A percentile compares a stretch with the other conserved stretches of the same genome.
Conservation (phyloP, 2,113 vertebrate species). For the Urocynchramus pylzowi region DNA sequence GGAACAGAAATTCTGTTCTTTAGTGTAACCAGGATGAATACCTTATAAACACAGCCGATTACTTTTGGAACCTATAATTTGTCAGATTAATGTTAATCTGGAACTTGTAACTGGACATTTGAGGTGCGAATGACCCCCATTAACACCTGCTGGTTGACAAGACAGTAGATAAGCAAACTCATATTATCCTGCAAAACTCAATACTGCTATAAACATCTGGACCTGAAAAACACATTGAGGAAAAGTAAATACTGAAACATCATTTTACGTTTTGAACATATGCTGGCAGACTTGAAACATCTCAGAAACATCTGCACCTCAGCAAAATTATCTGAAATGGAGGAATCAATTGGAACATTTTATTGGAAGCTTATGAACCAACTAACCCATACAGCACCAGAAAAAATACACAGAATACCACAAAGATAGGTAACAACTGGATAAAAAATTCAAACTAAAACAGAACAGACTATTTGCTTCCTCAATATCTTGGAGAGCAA, state of each 20-base stretch:
- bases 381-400: background rate
- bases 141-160: background rate
- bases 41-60: background rate
- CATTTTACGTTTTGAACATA: background rate
- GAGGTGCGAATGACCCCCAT: background rate
- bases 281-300: rapidly evolving
- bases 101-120: background rate
- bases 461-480: background rate
- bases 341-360: background rate
- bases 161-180: background rate
- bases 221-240: background rate
- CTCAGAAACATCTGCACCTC: background rate
- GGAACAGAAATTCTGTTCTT: background rate
- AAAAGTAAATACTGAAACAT: background rate
- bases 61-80: background rate
- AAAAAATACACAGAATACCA: background rate
- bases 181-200: background rate
- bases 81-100: background rate
- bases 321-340: background rate
- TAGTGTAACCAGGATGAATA: background rate
- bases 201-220: background rate
- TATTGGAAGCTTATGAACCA: background rate
- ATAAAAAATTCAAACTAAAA: background rate
- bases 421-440: background rate
- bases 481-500: background rate